phyloP scores from a whole-genome alignment of 1,140 invertebrate species.

The Eriosoma lanigerum region DNA sequence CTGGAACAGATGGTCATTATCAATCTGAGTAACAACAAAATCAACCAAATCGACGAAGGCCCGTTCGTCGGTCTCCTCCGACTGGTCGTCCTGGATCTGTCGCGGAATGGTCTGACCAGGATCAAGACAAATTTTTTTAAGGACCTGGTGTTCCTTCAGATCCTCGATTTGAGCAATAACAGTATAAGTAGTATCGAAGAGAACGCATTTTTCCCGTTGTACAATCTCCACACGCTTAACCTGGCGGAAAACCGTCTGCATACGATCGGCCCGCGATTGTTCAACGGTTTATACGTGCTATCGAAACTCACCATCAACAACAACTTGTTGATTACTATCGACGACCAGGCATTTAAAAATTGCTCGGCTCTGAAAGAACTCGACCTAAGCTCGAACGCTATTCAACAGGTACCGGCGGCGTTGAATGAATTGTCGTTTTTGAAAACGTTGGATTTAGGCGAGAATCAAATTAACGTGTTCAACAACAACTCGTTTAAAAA shows the following conservation, averaged over 20 bases:
- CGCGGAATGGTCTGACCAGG: conserved; percentile 77
- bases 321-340: conserved; percentile 78
- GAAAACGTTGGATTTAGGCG: conserved; percentile 81
- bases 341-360: conserved; percentile 83
- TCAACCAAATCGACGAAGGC: conserved; percentile 78
- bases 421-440: conserved; percentile 78
- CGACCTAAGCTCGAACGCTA: conserved; percentile 81
- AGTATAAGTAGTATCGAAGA: conserved; percentile 82
- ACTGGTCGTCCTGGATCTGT: conserved; percentile 80
- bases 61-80: conserved; percentile 82
- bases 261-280: conserved; percentile 75
- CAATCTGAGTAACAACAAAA: conserved; percentile 82
- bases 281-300: conserved; percentile 81
- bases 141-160: conserved; percentile 83
- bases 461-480: conserved; percentile 80
- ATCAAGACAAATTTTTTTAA: conserved; percentile 84
- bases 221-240: conserved; percentile 83
- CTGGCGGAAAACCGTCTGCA: conserved; percentile 82
- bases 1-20: conserved; percentile 81
- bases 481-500: conserved; percentile 80
- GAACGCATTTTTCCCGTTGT: conserved; percentile 80
- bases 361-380: conserved; percentile 87
- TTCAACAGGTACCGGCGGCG: conserved; percentile 78
- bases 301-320: conserved; percentile 82
- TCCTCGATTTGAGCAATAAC: conserved; percentile 83